Percentiles rank a stretch among this genome's conserved stretches.
Evolutionary conservation across 2,797 vertebrate species (phyloP).

Genomic region (Halcyon badia): DNA sequence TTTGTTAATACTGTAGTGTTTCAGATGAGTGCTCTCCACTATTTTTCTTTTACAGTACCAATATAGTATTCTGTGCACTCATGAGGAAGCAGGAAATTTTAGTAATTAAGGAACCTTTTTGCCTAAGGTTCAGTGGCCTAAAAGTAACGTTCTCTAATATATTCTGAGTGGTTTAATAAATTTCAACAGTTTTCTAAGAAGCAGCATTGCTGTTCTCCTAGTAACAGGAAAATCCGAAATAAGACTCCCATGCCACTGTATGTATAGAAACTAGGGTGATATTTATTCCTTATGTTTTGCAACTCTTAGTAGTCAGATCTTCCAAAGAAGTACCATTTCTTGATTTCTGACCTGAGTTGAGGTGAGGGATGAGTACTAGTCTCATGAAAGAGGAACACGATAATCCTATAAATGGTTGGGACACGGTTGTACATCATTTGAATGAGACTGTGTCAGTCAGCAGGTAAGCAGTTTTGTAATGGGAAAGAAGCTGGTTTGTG

Average conservation of each 20-base stretch:
- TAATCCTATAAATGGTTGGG: constrained; percentile 8
- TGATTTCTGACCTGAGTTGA: fast-evolving
- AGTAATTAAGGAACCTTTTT: neutral
- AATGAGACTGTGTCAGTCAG: constrained; percentile 49
- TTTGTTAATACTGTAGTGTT: neutral
- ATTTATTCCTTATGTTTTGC: neutral
- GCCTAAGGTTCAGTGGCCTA: neutral
- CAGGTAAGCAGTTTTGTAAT: constrained; percentile 24
- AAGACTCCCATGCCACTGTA: neutral
- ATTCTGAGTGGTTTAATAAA: neutral
- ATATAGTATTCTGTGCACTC: neutral
- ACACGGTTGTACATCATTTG: constrained; percentile 47
- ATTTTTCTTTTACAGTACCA: neutral
- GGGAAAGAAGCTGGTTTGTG: neutral
- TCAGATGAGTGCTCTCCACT: neutral
- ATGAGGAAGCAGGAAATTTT: neutral
- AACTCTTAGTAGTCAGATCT: neutral
- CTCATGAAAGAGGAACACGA: neutral
- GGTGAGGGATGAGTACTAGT: neutral
- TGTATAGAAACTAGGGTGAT: neutral
- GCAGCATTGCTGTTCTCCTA: neutral
- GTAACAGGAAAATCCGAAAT: neutral
- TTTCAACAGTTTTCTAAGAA: neutral
- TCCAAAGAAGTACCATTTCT: neutral
- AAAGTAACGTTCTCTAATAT: neutral